Evolutionary conservation across 2,113 vertebrate species (phyloP).

Genomic region (Murina feae): DNA sequence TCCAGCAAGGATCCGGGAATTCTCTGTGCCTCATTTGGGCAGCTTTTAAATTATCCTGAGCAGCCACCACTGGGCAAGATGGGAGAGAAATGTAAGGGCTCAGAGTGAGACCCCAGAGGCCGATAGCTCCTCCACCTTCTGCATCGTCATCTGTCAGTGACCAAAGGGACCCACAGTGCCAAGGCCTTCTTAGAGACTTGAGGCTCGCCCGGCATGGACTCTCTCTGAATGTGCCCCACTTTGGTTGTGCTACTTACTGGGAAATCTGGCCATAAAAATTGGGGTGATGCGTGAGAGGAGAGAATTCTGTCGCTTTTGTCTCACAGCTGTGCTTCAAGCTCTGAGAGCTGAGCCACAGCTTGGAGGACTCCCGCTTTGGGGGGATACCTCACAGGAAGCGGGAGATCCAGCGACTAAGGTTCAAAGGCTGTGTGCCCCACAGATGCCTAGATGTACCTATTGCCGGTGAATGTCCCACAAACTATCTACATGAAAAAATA

Average conservation of each 20-base stretch:
- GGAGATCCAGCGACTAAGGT: rapidly evolving
- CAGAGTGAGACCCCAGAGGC: background rate
- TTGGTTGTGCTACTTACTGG: background rate
- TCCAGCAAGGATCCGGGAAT: background rate
- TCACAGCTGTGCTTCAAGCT: background rate
- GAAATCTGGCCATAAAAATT: background rate
- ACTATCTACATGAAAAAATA: background rate
- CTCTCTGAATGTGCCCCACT: background rate
- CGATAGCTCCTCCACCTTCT: background rate
- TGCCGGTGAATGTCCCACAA: background rate
- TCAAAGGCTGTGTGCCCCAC: background rate
- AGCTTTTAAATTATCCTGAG: background rate
- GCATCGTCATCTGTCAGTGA: no score
- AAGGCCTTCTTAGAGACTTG: no score
- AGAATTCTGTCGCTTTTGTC: background rate
- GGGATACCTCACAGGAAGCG: background rate
- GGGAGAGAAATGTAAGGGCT: background rate
- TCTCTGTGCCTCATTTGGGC: background rate
- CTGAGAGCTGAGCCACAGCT: background rate
- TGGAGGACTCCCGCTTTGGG: no score
- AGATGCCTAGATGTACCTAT: background rate
- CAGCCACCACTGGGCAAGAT: background rate
- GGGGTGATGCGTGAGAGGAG: background rate
- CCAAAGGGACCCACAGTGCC: background rate
- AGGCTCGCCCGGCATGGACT: background rate